phyloP scores from a whole-genome alignment of 2,888 invertebrate species.

The Eudasyphora cyanicolor region DNA sequence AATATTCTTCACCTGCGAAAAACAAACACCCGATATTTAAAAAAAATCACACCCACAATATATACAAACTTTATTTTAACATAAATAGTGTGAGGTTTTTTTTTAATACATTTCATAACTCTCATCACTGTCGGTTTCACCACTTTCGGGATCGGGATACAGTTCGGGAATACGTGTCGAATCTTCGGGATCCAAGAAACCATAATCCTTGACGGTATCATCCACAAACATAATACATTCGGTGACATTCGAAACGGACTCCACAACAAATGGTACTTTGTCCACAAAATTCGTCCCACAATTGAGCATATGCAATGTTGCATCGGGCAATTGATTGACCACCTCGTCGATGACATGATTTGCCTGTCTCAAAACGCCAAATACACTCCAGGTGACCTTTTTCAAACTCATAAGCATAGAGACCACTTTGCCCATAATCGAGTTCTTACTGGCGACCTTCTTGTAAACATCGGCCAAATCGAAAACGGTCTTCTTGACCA shows the following conservation, averaged over 20 bases:
- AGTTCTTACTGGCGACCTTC: constrained; percentile 71
- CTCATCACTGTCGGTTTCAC: not conserved
- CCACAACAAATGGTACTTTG: constrained; percentile 71
- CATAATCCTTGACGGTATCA: constrained; percentile 67
- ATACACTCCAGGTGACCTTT: constrained; percentile 69
- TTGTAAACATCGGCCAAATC: constrained; percentile 73
- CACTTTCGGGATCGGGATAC: not conserved
- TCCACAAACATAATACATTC: constrained; percentile 70
- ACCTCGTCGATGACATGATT: constrained; percentile 68
- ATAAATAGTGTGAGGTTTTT: no score
- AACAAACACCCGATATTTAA: no score
- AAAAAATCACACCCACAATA: no score
- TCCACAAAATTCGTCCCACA: constrained; percentile 69
- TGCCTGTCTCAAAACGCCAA: constrained; percentile 70
- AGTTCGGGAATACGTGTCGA: not conserved
- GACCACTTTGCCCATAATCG: constrained; percentile 73
- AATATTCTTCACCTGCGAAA: no score
- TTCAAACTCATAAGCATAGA: constrained; percentile 70
- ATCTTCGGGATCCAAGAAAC: constrained; percentile 71
- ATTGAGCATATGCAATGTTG: constrained; percentile 61
- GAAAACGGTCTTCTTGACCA: constrained; percentile 68
- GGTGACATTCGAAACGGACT: constrained; percentile 71
- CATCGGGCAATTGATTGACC: constrained; percentile 70
- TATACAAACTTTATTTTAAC: no score
- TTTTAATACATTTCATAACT: constrained; percentile 25